Percentiles rank a stretch among this genome's conserved stretches.
Conservation (phyloP, 2,888 invertebrate species). For the Meandrusa payeni region DNA sequence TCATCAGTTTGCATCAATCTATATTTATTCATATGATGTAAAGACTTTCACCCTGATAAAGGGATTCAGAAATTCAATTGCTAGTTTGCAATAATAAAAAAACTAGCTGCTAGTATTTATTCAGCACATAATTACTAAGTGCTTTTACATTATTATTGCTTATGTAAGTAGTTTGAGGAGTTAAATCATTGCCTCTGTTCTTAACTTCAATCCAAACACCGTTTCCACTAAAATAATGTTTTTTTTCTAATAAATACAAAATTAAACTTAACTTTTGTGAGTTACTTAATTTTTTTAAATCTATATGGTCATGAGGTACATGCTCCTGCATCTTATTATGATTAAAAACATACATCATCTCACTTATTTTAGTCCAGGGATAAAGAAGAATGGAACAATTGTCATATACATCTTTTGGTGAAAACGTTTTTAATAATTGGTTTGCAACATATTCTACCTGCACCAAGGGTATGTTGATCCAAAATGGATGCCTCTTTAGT, state of each 20-base stretch:
- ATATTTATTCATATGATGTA: too few species aligned
- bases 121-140: too few species aligned
- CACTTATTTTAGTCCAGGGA: constrained; percentile 67
- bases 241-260: constrained; percentile 44
- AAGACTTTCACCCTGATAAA: too few species aligned
- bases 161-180: constrained; percentile 7
- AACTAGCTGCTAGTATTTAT: too few species aligned
- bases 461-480: constrained; percentile 67
- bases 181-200: constrained; percentile 34
- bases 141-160: too few species aligned
- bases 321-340: constrained; percentile 26
- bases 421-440: constrained; percentile 49
- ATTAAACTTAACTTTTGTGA: constrained; percentile 63
- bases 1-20: too few species aligned
- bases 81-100: too few species aligned
- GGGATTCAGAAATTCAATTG: too few species aligned
- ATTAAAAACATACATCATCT: constrained; percentile 39
- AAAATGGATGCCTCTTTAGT: constrained; percentile 65
- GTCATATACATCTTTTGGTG: constrained; percentile 58
- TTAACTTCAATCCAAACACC: constrained; percentile 72
- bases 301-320: constrained; percentile 44
- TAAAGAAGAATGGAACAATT: constrained; percentile 67
- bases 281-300: constrained; percentile 45
- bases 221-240: constrained; percentile 39
- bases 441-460: constrained; percentile 62